Evolutionary conservation across 1,140 invertebrate genomes (phyloP).

Genomic region (Drosophila guanche): DNA sequence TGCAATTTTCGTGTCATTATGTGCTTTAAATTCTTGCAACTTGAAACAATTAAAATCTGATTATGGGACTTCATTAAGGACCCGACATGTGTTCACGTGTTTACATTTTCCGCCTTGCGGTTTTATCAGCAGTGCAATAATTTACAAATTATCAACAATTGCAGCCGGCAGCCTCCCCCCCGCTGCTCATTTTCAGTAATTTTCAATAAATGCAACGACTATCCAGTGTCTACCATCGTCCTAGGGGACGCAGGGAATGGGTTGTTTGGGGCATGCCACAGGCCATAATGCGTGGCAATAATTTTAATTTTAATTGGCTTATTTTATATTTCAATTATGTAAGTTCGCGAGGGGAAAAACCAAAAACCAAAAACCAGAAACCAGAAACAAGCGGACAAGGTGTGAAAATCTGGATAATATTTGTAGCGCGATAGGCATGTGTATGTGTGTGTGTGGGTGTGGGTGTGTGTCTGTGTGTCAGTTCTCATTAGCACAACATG

Average conservation of each 20-base stretch:
- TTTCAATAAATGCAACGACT: slow-evolving; percentile 56
- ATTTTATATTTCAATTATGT: slow-evolving; percentile 66
- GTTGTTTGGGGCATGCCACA: slow-evolving; percentile 4
- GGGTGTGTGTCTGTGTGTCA: slow-evolving; percentile 7
- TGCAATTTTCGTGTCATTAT: too few species aligned
- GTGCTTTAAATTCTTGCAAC: not conserved
- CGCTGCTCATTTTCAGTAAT: slow-evolving; percentile 50
- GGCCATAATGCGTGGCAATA: slow-evolving; percentile 46
- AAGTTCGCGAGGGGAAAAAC: slow-evolving; percentile 27
- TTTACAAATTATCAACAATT: slow-evolving; percentile 60
- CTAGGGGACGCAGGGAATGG: not conserved
- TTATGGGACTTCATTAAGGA: slow-evolving; percentile 48
- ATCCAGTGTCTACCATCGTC: slow-evolving; percentile 52
- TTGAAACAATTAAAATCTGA: slow-evolving; percentile 28
- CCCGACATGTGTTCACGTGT: not conserved
- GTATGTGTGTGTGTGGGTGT: slow-evolving; percentile 11
- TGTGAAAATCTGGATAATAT: slow-evolving; percentile 56
- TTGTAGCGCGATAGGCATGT: slow-evolving; percentile 21
- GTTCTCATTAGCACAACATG: slow-evolving; percentile 45
- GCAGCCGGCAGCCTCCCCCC: slow-evolving; percentile 1
- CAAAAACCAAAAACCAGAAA: slow-evolving; percentile 45
- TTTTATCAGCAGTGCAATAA: slow-evolving; percentile 58
- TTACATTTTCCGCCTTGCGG: slow-evolving; percentile 28
- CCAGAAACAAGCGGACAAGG: slow-evolving; percentile 47
- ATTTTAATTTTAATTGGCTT: slow-evolving; percentile 67